Base-by-base conservation (phyloP, 2,113 vertebrate genomes). In the Eudorcas thomsonii region DNA sequence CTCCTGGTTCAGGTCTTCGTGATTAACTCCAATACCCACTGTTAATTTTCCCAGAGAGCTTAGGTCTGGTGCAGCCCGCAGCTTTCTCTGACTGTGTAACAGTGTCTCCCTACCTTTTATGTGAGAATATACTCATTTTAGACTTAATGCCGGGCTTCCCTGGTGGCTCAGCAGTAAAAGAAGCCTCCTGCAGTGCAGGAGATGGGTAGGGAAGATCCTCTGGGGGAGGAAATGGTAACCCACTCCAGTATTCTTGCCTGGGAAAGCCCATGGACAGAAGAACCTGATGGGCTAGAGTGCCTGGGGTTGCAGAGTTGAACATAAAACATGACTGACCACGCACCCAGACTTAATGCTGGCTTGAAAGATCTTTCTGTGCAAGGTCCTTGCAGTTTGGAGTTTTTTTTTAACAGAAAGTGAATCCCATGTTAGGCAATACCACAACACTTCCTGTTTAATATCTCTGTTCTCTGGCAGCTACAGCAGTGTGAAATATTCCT, bases 61-160 rank as follows among this genome's bases (percentile, higher is more conserved):
- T 55, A 39, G 36, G 45, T 95, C 57, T 93, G 36, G 87, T 74
- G 67, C 30, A 91, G 67, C 71, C 59, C 30, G 4, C 23, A 86
- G 45, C 57, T 88, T 96, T 95, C 78, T 92, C 16, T 67, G 21
- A 88, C 39, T 8, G 43, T 2, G 2, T 26, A 88, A 30, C 7
- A 83, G n/a, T 88, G 52, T 81, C 28, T 43, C 23, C 11, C 48
- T 90, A 16, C 36, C 16, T 93, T 87, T 45, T 86, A 9, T 78
- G 25, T 87, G 71, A 95, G 36, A 21, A 94, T 96, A 77, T 16
- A 28, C 54, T 95, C n/a, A 64, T 95, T 88, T 21, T 97, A 28
- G 83, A 91, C n/a, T 39, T 54, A 30, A 36, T 21, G 30, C 87
- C 36, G 60, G 11, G 23, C 39, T 77, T 77, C 12, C 39, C 12